A percentile compares a stretch with the other conserved stretches of the same genome.
phyloP scores from a whole-genome alignment of 92 coral and sea anemone species.

The Anthopleura xanthogrammica region DNA sequence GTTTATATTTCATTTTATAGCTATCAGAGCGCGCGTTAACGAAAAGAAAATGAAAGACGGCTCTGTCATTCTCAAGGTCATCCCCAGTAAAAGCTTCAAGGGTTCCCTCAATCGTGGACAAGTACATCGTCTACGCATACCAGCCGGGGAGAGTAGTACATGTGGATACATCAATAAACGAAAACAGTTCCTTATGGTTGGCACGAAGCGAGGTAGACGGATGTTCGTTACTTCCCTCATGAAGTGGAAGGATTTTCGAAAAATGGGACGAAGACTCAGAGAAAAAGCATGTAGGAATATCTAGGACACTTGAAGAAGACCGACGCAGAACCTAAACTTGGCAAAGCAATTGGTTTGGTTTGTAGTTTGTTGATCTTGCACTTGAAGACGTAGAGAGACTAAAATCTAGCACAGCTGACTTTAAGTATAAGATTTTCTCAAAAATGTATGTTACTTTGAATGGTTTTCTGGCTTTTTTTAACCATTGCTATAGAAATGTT shows the following conservation, averaged over 20 bases:
- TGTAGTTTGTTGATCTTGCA: not conserved
- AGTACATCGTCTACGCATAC: not conserved
- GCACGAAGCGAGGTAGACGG: conserved; percentile 16
- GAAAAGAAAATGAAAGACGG: conserved; percentile 24
- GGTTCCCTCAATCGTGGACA: not conserved
- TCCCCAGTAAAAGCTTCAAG: not conserved
- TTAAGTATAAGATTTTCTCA: too few relatives aligned
- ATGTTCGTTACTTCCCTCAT: conserved; percentile 11
- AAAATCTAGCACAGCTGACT: not conserved
- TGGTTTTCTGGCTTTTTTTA: too few relatives aligned
- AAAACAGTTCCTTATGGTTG: conserved; percentile 23
- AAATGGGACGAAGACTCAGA: not conserved
- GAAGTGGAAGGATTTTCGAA: conserved; percentile 28
- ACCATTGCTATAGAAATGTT: too few relatives aligned
- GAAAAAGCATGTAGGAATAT: not conserved
- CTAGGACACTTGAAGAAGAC: not conserved
- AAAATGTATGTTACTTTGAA: too few relatives aligned
- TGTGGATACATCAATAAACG: conserved; percentile 1
- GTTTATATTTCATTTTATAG: not conserved
- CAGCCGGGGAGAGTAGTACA: not conserved
- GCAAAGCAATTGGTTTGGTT: not conserved
- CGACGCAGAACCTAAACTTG: not conserved
- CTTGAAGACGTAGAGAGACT: not conserved
- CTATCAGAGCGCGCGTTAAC: conserved; percentile 24
- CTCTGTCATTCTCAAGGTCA: conserved; percentile 3